Percentiles rank a stretch among this genome's conserved stretches.
These are phyloP conservation scores for Temnothorax nylanderi DNA, from an alignment of 1,140 invertebrate species.

Conservation along the genomic window DNA sequence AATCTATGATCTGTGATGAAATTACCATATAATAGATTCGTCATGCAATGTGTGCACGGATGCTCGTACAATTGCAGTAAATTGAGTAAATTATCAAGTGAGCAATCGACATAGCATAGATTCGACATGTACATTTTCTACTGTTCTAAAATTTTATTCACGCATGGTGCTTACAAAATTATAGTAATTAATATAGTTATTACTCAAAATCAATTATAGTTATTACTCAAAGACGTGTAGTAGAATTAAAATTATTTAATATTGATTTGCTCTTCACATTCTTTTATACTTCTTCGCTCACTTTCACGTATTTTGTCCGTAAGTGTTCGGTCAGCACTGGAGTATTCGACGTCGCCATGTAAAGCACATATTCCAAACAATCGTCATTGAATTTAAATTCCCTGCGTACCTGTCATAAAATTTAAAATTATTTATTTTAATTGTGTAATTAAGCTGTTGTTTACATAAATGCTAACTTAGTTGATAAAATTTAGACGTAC, in stretches of 20 bases:
- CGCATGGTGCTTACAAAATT: not conserved
- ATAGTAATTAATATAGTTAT: not conserved
- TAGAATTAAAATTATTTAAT: not conserved
- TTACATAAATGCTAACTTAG: not conserved
- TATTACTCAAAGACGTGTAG: no score
- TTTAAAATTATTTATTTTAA: not conserved
- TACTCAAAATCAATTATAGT: no score
- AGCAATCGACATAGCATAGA: no score
- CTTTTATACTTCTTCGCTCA: constrained; percentile 4
- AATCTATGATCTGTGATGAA: not conserved
- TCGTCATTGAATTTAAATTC: constrained; percentile 84
- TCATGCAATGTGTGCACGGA: not conserved
- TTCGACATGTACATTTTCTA: not conserved
- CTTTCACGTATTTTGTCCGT: constrained; percentile 73
- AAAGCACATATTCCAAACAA: constrained; percentile 85
- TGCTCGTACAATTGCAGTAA: not conserved
- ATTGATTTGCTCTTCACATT: not conserved
- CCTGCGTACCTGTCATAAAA: constrained; percentile 79
- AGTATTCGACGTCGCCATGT: constrained; percentile 86
- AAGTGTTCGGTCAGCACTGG: not conserved
- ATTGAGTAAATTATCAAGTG: not conserved
- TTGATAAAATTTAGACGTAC: constrained; percentile 72
- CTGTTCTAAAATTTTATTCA: constrained; percentile 18
- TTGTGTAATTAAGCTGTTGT: not conserved
- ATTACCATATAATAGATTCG: not conserved